Evolutionary conservation across 2,113 vertebrate species (phyloP), one percentile per base, ranked within the genome.

Genomic region (Chlamydotis undulata): DNA sequence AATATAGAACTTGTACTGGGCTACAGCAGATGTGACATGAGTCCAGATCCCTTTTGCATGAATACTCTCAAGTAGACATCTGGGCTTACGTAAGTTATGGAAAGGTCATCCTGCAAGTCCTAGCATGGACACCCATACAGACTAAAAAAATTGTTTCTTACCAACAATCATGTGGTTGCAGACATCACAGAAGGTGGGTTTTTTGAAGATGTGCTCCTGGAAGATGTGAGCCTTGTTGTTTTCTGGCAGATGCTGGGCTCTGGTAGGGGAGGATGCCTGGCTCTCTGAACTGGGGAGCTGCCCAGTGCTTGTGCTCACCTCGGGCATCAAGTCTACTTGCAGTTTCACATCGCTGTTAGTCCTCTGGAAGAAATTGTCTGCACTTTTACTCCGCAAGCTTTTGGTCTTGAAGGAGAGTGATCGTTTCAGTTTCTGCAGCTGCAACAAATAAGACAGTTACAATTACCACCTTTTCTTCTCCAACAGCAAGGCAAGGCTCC

Each of bases 101-200:
- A 65, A 93, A 85, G 26, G 29, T 78, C 41, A 85, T 24, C 43
- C 31, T 68, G 37, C 24, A 78, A 8, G 0, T 50, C 67, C 29
- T 39, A 81, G 13, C 10, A 3, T 0, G 1, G 12, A 57, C 29
- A 16, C 9, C 9, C 41, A 53, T 12, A 4, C 4, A 75, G 19
- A 69, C 45, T 52, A 10, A 52, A 79, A 81, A 52, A 39, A 6
- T 6, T 5, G 2, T 37, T 73, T 79, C 98, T 99, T 99, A 99
- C 99, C 99, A 97, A 99, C 99, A 83, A 99, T 99, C 99, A 99
- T 99, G 97, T 99, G 99, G 97, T 99, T 99, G 98, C 99, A 99
- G 97, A 99, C 97, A 3, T 99, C 99, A 19, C 99, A 99, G 98
- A 99, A 99, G 22, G 99, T 99, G 77, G 99, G 99, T 95, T 99